Evolutionary conservation across 1,140 invertebrate genomes (phyloP), one percentile per base, ranked within the genome.

Genomic region (Drosophila persimilis): DNA sequence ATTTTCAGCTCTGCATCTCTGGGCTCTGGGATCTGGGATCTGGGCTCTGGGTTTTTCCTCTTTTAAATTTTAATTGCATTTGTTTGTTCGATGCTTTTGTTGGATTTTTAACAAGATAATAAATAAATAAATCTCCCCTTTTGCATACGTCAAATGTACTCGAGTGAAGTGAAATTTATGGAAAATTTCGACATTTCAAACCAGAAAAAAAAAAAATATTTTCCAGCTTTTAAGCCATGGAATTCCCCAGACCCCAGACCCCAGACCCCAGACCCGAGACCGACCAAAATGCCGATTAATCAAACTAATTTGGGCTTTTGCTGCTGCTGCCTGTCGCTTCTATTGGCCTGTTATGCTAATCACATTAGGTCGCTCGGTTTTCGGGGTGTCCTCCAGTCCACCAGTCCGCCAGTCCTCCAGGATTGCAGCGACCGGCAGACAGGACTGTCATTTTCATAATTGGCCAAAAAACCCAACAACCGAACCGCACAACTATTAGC

Each of bases 401-500:
- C 35, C 35, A 39, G 35, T 39, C 35, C 35, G 13, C 35, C 20
- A 20, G 20, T 20, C 20, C 20, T 13, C 35, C 35, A 39, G 35
- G 35, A 39, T 39, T 39, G 46, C 51, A 5, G 24, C 24, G 24
- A 26, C 24, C 4, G 24, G 24, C 24, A 26, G 24, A 26, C 24
- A 26, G 31, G 50, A 54, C 80, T 86, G 80, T 85, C 81, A 85
- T 86, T 85, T 85, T 85, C 81, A 85, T 85, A 85, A 85, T 85
- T 85, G 81, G 77, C 81, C 77, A 52, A 86, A 85, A 85, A 86
- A 51, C 77, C 35, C 81, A 81, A 75, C 81, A 77, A 57, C 35
- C 66, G 50, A 54, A 77, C 81, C 81, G 61, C 81, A 81, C 64
- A 86, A 86, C 81, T 85, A 85, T 85, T 85, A 86, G 81, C 81